A percentile compares a stretch with the other conserved stretches of the same genome.
These are phyloP conservation scores for Hyposoter didymator DNA, from an alignment of 2,888 invertebrate species.

Conservation along the genomic window DNA sequence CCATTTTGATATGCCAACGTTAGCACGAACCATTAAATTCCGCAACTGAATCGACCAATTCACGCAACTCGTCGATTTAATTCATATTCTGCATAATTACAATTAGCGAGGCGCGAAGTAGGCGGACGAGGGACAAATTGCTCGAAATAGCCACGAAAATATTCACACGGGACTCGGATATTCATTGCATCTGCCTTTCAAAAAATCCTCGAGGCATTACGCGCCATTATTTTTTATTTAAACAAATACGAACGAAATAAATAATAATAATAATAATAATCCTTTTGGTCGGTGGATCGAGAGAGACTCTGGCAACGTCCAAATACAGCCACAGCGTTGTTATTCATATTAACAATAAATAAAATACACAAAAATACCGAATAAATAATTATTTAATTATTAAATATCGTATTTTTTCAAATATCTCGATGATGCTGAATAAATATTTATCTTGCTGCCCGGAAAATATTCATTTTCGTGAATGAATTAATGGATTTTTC, in stretches of 20 bases:
- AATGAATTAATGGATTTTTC: not conserved
- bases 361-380: not conserved
- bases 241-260: conserved; percentile 3
- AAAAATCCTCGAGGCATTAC: not conserved
- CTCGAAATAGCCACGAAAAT: conserved; percentile 14
- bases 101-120: conserved; percentile 34
- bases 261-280: conserved; percentile 41
- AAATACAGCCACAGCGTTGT: not conserved
- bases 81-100: conserved; percentile 61
- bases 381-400: not conserved
- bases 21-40: not conserved
- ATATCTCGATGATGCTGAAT: not conserved
- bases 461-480: not conserved
- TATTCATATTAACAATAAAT: not conserved
- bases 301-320: not conserved
- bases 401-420: not conserved
- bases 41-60: too few species aligned
- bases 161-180: conserved; percentile 1
- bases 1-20: too few species aligned
- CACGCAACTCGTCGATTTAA: conserved; percentile 36
- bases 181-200: not conserved
- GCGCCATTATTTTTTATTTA: not conserved
- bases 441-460: not conserved
- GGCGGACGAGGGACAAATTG: not conserved
- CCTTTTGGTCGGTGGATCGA: conserved; percentile 60